phyloP scores from a whole-genome alignment of 2,888 invertebrate genomes.

The Thecocarcelia acutangulata region DNA sequence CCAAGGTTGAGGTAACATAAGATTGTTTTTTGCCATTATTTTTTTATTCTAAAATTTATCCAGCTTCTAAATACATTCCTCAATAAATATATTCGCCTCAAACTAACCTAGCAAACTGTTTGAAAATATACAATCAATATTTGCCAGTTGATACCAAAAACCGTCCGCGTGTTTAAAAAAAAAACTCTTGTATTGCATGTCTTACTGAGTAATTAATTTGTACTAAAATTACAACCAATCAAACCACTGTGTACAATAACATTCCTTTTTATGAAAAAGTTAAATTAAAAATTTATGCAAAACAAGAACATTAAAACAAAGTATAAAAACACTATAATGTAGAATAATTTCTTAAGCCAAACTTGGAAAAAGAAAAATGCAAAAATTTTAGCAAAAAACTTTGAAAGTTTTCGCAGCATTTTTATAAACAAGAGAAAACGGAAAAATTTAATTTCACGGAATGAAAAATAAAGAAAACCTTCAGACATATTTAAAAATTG shows the following conservation, averaged over 20 bases:
- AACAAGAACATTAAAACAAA: conserved; percentile 22
- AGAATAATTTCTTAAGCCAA: not conserved
- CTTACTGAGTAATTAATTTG: too few relatives aligned
- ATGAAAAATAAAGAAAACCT: not conserved
- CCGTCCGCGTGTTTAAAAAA: too few relatives aligned
- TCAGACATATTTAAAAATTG: not conserved
- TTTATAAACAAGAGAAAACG: not conserved
- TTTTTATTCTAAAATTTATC: too few relatives aligned
- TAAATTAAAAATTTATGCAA: conserved; percentile 21
- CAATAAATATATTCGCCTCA: too few relatives aligned
- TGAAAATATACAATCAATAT: too few relatives aligned
- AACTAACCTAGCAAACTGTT: too few relatives aligned
- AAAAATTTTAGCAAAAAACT: not conserved
- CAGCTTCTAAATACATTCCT: too few relatives aligned
- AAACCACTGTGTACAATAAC: not conserved
- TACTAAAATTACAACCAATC: not conserved
- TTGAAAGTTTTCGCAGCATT: not conserved
- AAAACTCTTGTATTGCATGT: too few relatives aligned
- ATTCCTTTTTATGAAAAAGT: not conserved
- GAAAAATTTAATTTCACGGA: conserved; percentile 1
- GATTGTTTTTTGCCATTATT: too few relatives aligned
- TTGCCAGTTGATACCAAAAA: too few relatives aligned
- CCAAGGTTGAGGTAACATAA: too few relatives aligned
- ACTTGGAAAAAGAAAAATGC: not conserved
- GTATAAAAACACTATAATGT: conserved; percentile 26